Evolutionary conservation across 1,140 invertebrate species (phyloP).

Genomic region (Neodiprion pinetum): DNA sequence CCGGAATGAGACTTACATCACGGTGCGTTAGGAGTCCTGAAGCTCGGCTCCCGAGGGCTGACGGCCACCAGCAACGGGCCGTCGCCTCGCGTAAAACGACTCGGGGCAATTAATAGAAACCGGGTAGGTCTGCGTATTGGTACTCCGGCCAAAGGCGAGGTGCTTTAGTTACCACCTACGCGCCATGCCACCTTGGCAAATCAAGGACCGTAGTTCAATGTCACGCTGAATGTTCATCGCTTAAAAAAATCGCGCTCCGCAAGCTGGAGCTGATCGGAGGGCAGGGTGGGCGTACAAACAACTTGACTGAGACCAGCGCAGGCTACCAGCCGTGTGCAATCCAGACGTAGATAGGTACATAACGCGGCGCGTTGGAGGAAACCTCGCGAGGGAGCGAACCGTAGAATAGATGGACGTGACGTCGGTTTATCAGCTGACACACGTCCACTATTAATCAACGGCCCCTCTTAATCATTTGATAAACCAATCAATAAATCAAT

Average conservation of each 20-base stretch:
- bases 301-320: constrained; percentile 20
- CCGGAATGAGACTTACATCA: constrained; percentile 3
- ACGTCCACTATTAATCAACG: constrained; percentile 42
- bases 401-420: constrained; percentile 24
- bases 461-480: constrained; percentile 32
- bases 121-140: background rate
- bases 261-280: too few species aligned
- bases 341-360: constrained; percentile 28
- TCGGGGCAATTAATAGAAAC: background rate
- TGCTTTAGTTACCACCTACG: too few species aligned
- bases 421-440: constrained; percentile 34
- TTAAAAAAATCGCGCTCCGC: too few species aligned
- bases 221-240: too few species aligned
- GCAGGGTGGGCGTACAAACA: too few species aligned
- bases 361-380: constrained; percentile 17
- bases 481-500: constrained; percentile 43
- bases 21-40: background rate
- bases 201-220: too few species aligned
- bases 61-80: background rate
- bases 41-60: background rate
- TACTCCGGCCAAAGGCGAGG: too few species aligned
- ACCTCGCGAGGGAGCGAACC: background rate
- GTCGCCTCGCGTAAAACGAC: background rate
- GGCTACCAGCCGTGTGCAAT: constrained; percentile 42
- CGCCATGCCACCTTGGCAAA: too few species aligned